Base-by-base conservation (phyloP, 2,113 vertebrate species). In the Psittacus erithacus region DNA sequence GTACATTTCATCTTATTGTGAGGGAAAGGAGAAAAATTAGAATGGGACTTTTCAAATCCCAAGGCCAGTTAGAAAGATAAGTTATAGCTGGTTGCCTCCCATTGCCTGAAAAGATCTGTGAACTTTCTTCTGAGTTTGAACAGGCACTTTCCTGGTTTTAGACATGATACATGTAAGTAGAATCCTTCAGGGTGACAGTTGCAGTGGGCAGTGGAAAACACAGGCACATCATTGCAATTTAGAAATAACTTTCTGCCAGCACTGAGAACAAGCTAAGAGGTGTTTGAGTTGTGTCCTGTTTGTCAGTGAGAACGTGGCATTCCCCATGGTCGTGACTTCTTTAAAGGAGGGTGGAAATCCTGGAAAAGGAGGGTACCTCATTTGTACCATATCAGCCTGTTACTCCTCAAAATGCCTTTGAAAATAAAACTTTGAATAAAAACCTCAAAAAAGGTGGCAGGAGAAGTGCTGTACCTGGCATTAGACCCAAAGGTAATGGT, bases 361-460 rank as follows among this genome's bases (percentile, higher is more conserved):
- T 91, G 68, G 78, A 71, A 86, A 90, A 69, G 46, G 49, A 76
- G n/a, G 20, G 22, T 90, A 20, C 38, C 35, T 88, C 35, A 6
- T 86, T 91, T 86, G 31, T 70, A 6, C 52, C 77, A 0, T 77
- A 55, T 64, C 78, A 64, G 13, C 49, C 35, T 53, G 12, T 57
- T 68, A 38, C 13, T 64, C 38, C 43, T 27, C 3, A 9, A 74
- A 85, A 41, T 4, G 2, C 33, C 57, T 92, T 92, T 88, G 49
- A 88, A 70, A 78, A 17, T 75, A 83, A 81, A 86, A 91, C 25
- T 88, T 90, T 16, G 70, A 92, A 86, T 75, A 80, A 96, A 92
- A 65, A 27, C 41, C 50, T 85, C 22, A 39, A 29, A 59, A 77
- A 73, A 81, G n/a, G 33, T 82, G 78, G 10, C 0, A 0, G 33